phyloP scores from a whole-genome alignment of 2,888 invertebrate species.

The Drosophila diplacantha region DNA sequence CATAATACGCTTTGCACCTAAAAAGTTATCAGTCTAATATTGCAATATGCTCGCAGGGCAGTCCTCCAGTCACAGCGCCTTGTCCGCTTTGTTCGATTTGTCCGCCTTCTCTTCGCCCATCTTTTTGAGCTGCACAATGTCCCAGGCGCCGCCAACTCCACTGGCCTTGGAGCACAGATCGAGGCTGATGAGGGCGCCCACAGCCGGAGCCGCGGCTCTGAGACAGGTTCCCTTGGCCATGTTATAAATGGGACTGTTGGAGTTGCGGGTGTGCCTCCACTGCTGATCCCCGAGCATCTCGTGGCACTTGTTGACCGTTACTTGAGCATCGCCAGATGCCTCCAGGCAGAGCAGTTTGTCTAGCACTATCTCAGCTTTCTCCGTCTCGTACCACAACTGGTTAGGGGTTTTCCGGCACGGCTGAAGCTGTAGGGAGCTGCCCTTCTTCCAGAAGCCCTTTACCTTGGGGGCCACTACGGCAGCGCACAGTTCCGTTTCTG shows the following conservation, averaged over 20 bases:
- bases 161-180: conserved; percentile 81
- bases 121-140: conserved; percentile 46
- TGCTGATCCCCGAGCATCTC: conserved; percentile 94
- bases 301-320: conserved; percentile 92
- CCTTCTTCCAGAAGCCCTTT: conserved; percentile 82
- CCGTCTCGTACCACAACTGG: conserved; percentile 88
- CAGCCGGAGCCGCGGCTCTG: conserved; percentile 79
- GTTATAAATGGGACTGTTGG: conserved; percentile 88
- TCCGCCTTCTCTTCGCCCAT: conserved; percentile 13
- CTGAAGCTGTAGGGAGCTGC: conserved; percentile 83
- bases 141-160: conserved; percentile 69
- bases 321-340: conserved; percentile 81
- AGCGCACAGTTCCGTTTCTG: conserved; percentile 86
- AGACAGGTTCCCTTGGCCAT: conserved; percentile 91
- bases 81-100: conserved; percentile 37
- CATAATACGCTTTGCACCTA: conserved; percentile 48
- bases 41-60: conserved; percentile 36
- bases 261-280: conserved; percentile 89
- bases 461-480: conserved; percentile 80
- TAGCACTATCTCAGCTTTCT: conserved; percentile 88
- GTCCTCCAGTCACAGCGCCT: conserved; percentile 39
- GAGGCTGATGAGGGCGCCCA: conserved; percentile 80
- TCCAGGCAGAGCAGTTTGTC: conserved; percentile 92
- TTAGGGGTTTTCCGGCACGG: conserved; percentile 84
- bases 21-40: conserved; percentile 49